Conservation (phyloP, 2,888 invertebrate genomes). For the Hylaea fasciaria region DNA sequence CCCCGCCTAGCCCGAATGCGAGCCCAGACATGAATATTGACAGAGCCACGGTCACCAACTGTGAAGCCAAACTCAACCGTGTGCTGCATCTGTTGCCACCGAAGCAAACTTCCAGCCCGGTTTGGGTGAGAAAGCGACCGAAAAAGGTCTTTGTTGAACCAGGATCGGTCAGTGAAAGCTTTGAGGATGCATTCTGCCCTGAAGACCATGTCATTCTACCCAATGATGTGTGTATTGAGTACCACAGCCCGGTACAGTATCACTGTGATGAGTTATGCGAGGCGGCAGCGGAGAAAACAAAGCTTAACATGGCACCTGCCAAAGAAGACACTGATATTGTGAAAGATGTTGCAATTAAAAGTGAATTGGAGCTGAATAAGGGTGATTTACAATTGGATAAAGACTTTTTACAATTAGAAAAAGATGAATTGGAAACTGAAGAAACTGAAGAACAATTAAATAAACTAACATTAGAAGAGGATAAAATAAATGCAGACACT, state of each 20-base stretch:
- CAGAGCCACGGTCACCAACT: constrained; percentile 59
- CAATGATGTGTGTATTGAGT: constrained; percentile 57
- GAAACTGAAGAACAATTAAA: constrained; percentile 2
- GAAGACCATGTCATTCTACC: constrained; percentile 66
- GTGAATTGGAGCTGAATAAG: constrained; percentile 16
- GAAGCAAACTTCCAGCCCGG: constrained; percentile 48
- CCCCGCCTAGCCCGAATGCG: constrained; percentile 48
- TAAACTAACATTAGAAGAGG: not conserved
- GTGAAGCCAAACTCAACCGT: constrained; percentile 68
- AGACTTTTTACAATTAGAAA: constrained; percentile 3
- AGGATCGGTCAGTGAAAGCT: constrained; percentile 62
- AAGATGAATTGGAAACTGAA: not conserved
- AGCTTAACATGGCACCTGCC: constrained; percentile 47
- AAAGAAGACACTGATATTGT: constrained; percentile 49
- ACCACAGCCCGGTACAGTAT: constrained; percentile 54
- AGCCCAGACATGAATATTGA: constrained; percentile 62
- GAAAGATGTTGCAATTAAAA: constrained; percentile 31
- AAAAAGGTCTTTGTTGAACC: constrained; percentile 66
- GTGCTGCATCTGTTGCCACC: constrained; percentile 59
- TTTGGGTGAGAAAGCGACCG: constrained; percentile 51
- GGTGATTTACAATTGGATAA: constrained; percentile 5
- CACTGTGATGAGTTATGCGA: constrained; percentile 54
- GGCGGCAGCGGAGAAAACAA: constrained; percentile 56
- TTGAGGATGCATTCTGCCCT: constrained; percentile 70
- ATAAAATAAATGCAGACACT: constrained; percentile 3